These are phyloP conservation scores for Atractosteus spatula DNA, from an alignment of 2,113 vertebrate species.

Conservation along the genomic window DNA sequence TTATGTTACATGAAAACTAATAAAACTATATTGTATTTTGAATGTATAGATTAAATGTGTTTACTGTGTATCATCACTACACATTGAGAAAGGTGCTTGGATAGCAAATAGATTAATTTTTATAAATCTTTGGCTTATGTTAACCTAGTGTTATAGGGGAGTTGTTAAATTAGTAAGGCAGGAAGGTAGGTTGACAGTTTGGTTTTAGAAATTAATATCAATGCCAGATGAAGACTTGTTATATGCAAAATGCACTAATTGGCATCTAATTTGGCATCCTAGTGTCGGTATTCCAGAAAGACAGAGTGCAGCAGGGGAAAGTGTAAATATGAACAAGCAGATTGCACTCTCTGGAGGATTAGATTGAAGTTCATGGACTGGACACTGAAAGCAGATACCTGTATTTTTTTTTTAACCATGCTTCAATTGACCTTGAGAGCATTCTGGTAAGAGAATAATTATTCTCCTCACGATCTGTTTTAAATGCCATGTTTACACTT, in stretches of 20 bases:
- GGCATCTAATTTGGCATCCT: constrained; percentile 64
- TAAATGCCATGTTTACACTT: constrained; percentile 17
- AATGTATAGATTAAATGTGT: too few species aligned
- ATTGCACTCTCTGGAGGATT: constrained; percentile 62
- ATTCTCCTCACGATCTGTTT: constrained; percentile 13
- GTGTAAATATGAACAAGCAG: constrained; percentile 65
- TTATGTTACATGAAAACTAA: too few species aligned
- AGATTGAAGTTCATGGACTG: constrained; percentile 47
- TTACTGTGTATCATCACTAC: too few species aligned
- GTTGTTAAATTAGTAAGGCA: constrained; percentile 12
- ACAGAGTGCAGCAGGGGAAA: constrained; percentile 60
- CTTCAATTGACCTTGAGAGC: constrained; percentile 31
- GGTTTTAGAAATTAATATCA: constrained; percentile 11
- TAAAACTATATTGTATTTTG: too few species aligned
- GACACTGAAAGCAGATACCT: constrained; percentile 32
- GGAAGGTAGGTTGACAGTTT: constrained; percentile 10
- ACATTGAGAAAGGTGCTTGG: too few species aligned
- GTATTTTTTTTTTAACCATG: constrained; percentile 9
- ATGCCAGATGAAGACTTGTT: constrained; percentile 48
- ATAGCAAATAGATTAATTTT: too few species aligned
- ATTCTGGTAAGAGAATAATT: constrained; percentile 12
- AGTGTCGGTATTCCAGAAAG: constrained; percentile 68
- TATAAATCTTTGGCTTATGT: too few species aligned
- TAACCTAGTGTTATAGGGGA: too few species aligned
- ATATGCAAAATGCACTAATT: constrained; percentile 67